A percentile compares a stretch with the other conserved stretches of the same genome.
phyloP scores from a whole-genome alignment of 2,113 vertebrate genomes.

The Leptodactylus fuscus region DNA sequence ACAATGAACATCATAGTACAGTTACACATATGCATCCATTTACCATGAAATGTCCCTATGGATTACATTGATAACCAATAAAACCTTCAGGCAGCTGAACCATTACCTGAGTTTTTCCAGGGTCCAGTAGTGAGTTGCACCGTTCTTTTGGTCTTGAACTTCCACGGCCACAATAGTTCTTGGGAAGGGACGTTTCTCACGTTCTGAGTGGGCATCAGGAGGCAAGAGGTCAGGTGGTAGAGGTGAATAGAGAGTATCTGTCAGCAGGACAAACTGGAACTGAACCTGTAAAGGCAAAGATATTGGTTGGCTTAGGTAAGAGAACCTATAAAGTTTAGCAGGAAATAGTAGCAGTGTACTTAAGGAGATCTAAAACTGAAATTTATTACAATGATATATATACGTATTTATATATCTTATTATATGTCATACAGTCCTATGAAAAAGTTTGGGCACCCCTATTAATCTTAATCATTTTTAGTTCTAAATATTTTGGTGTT shows the following conservation, averaged over 20 bases:
- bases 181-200: slow-evolving; percentile 88
- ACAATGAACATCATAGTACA: not conserved
- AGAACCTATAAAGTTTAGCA: no score
- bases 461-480: no score
- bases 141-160: slow-evolving; percentile 97
- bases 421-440: no score
- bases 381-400: no score
- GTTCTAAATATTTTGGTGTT: no score
- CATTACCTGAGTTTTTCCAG: slow-evolving; percentile 92
- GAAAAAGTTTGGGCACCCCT: no score
- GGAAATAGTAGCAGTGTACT: not conserved
- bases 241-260: slow-evolving; percentile 94
- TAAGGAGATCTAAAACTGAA: not conserved
- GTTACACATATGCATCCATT: not conserved
- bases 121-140: slow-evolving; percentile 97
- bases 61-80: not conserved
- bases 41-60: not conserved
- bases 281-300: slow-evolving; percentile 82
- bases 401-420: no score
- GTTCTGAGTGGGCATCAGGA: slow-evolving; percentile 82
- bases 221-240: slow-evolving; percentile 91
- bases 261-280: slow-evolving; percentile 97
- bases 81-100: no score
- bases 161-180: slow-evolving; percentile 95
- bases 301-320: not conserved